Base-by-base conservation (phyloP, 1,140 invertebrate genomes). In the Rhyacophila brunnea region DNA sequence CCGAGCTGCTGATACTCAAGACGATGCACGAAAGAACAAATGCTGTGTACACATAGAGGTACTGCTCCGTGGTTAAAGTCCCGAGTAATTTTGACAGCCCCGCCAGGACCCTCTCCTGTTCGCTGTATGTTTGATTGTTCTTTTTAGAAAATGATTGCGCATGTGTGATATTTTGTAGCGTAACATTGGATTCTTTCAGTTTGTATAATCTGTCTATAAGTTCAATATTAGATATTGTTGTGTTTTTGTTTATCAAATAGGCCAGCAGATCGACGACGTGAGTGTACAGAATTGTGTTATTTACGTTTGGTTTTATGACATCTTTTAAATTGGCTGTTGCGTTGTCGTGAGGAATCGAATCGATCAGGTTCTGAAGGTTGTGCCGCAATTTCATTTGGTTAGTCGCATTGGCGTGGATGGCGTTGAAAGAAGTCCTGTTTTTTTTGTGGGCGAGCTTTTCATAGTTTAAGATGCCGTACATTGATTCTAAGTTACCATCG, bases 1-100 rank as follows among this genome's bases (percentile, higher is more conserved):
- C 72, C 10, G 80, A 81, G 14, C 83, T 72, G 0, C 72, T 60
- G 0, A 83, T 67, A 17, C 82, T 81, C 1, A 82, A 32, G 1
- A 68, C 11, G n/a, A 72, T 69, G 14, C 69, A 62, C 1, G 57
- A 43, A 1, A 44, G 40, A 14, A 74, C 66, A 2, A 73, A 56
- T n/a, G 50, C 64, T 0, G 60, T 36, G 50, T 73, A 74, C 1
- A 72, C 66, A 47, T 70, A 69, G 6, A 74, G 40, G 40, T 69
- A 70, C 6, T 66, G 38, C 20, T 68, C 49, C 23, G 63, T 64
- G 0, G 46, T 53, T 28, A 58, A 47, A 0, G 56, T 49, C n/a
- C 64, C 60, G 11, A 57, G 28, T 5, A 48, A 28, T 45, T 48
- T 40, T 15, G 38, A 13, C n/a, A 40, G 15, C 38, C 38, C 38